These are phyloP conservation scores for Aythya fuligula DNA, from an alignment of 2,797 vertebrate genomes.

Conservation along the genomic window DNA sequence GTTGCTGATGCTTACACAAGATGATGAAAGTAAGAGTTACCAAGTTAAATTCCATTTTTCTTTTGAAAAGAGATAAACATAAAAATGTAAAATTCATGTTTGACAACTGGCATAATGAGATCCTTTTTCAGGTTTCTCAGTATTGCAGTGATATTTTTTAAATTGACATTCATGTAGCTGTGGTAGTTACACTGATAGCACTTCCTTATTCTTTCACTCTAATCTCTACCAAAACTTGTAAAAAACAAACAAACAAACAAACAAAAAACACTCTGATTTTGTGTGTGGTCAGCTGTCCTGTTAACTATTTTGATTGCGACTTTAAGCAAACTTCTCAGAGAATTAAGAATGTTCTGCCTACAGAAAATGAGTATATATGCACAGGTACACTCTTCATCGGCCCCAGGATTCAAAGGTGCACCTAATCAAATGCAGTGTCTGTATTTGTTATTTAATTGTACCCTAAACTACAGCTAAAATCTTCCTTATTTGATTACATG, in stretches of 20 bases:
- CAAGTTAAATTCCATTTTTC: background rate
- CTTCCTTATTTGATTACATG: background rate
- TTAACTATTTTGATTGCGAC: background rate
- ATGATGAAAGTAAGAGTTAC: slow-evolving; percentile 75
- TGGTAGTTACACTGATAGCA: background rate
- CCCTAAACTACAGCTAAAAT: background rate
- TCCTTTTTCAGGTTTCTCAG: background rate
- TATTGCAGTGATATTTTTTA: background rate
- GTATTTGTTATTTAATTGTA: background rate
- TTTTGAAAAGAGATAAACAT: background rate
- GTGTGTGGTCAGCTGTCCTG: background rate
- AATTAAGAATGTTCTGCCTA: background rate
- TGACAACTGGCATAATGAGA: background rate
- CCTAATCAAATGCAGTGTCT: background rate
- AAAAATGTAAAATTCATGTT: background rate
- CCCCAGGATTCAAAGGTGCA: background rate
- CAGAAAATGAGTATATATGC: background rate
- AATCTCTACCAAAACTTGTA: background rate
- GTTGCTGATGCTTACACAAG: slow-evolving; percentile 78
- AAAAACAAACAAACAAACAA: no score
- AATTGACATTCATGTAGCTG: background rate
- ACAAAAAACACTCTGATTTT: background rate
- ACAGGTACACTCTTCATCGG: background rate
- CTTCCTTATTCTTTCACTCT: background rate
- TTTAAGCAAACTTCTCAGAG: background rate